Percentiles rank a stretch among this genome's conserved stretches.
Conservation (phyloP, 2,113 vertebrate genomes). For the Xyliphius kryptos region DNA sequence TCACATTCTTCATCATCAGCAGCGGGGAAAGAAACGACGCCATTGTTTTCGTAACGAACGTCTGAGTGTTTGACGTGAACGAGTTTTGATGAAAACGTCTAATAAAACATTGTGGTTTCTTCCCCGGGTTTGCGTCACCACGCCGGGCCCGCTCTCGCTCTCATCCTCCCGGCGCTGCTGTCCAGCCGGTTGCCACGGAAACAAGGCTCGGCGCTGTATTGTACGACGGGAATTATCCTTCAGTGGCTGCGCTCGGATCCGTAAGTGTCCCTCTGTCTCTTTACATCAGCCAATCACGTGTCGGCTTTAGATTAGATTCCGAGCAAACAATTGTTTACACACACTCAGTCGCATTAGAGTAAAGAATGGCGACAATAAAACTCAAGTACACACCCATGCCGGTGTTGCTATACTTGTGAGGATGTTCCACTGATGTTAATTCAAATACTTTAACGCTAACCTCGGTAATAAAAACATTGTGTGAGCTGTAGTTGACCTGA, state of each 20-base stretch:
- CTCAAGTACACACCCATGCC: neutral
- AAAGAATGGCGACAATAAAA: slow-evolving; percentile 1
- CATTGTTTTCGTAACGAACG: too few species aligned
- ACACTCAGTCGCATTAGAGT: neutral
- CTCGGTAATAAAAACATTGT: too few species aligned
- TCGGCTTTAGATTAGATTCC: slow-evolving; percentile 14
- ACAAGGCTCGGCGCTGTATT: slow-evolving; percentile 93
- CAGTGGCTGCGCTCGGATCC: slow-evolving; percentile 96
- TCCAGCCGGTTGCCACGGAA: slow-evolving; percentile 89
- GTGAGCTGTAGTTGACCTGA: too few species aligned
- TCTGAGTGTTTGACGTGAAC: too few species aligned
- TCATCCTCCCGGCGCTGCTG: slow-evolving; percentile 18
- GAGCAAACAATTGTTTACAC: neutral
- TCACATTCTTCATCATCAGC: too few species aligned
- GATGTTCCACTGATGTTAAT: too few species aligned
- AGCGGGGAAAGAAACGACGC: too few species aligned
- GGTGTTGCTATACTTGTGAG: neutral
- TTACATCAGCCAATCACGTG: too few species aligned
- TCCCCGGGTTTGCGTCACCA: neutral
- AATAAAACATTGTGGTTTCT: too few species aligned
- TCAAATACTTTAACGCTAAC: too few species aligned
- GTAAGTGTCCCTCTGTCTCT: slow-evolving; percentile 66
- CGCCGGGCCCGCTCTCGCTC: slow-evolving; percentile 35
- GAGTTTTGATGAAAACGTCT: too few species aligned
- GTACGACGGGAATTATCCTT: slow-evolving; percentile 93